Percentiles rank a stretch among this genome's conserved stretches.
Conservation (phyloP, 2,113 vertebrate species). For the Odontophorus gujanensis region DNA sequence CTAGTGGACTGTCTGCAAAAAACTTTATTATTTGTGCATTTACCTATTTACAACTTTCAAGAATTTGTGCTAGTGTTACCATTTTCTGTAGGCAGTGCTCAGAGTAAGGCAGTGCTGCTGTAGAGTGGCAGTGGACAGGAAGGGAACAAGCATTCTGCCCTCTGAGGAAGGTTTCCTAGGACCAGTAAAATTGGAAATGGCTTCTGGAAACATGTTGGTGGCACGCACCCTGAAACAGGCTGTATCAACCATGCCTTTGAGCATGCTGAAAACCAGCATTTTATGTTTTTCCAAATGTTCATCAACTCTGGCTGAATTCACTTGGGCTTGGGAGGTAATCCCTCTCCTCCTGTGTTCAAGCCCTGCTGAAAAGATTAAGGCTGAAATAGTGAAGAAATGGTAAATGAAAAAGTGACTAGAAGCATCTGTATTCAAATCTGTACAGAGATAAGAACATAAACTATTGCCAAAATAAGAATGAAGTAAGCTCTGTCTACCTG, state of each 20-base stretch:
- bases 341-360: not conserved
- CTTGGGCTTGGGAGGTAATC: not conserved
- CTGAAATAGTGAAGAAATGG: not conserved
- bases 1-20: not conserved
- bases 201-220: not conserved
- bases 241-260: not conserved
- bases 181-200: not conserved
- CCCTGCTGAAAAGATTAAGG: not conserved
- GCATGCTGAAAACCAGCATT: not conserved
- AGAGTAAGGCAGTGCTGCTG: not conserved
- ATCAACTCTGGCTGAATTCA: not conserved
- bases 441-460: accelerated
- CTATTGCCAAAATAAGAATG: not conserved
- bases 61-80: not conserved
- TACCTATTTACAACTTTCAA: not conserved
- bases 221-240: not conserved
- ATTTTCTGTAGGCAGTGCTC: not conserved
- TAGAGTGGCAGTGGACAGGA: not conserved
- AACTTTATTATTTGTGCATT: not conserved
- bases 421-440: not conserved
- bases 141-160: not conserved
- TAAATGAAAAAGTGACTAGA: not conserved
- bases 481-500: not conserved
- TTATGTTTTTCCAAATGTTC: not conserved
- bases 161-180: not conserved